These are phyloP conservation scores for Coranthus polyacanthus DNA, from an alignment of 2,797 vertebrate genomes.

Conservation along the genomic window DNA sequence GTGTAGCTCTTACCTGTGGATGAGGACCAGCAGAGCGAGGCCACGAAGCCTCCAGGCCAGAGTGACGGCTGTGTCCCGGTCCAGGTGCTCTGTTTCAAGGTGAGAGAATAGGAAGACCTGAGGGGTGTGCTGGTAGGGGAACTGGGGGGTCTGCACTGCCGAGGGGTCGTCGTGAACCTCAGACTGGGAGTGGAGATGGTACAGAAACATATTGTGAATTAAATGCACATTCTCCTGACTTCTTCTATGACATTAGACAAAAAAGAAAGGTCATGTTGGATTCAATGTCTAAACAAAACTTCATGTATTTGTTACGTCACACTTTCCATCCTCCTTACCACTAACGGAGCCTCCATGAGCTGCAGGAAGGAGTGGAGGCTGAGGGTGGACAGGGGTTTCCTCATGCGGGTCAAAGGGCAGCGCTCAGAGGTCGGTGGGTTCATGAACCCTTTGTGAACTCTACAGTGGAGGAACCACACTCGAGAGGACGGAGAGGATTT, in stretches of 20 bases:
- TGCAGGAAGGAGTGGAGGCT: constrained; percentile 92
- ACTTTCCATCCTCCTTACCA: constrained; percentile 81
- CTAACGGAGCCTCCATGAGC: constrained; percentile 90
- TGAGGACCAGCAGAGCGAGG: constrained; percentile 88
- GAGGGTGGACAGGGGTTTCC: constrained; percentile 86
- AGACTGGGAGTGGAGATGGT: constrained; percentile 73
- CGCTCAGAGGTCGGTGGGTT: constrained; percentile 63
- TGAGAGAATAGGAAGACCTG: constrained; percentile 92
- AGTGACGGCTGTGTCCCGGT: constrained; percentile 86
- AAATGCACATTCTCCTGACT: background rate
- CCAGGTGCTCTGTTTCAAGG: constrained; percentile 85
- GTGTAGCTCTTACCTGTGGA: constrained; percentile 85
- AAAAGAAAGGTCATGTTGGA: no score
- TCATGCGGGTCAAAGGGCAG: constrained; percentile 88
- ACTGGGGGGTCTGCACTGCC: constrained; percentile 85
- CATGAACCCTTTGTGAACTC: constrained; percentile 22
- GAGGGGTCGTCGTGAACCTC: constrained; percentile 89
- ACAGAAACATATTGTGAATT: background rate
- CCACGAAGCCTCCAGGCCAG: constrained; percentile 91
- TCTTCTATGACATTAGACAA: no score
- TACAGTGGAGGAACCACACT: constrained; percentile 92
- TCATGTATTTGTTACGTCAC: background rate
- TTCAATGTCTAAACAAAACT: no score
- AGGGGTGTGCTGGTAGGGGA: constrained; percentile 88
- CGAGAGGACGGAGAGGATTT: constrained; percentile 73